Base-by-base conservation (phyloP, 2,113 vertebrate species). In the Labrus mixtus region DNA sequence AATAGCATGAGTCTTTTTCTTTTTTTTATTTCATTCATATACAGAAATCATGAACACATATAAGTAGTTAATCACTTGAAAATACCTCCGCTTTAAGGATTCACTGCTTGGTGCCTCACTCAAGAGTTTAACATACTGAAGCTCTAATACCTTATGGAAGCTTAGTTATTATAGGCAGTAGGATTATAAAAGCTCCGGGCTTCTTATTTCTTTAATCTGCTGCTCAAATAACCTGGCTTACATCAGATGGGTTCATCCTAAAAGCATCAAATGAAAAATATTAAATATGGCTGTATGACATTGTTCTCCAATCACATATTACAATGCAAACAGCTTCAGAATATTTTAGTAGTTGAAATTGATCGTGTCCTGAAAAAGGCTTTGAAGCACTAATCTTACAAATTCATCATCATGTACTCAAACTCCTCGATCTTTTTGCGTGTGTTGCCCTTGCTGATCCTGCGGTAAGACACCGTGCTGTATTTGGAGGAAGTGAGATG, bases 401-500 rank as follows among this genome's bases (percentile, higher is more conserved):
- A 68, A 45, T 90, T 93, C 91, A 96, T 95, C 82, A 98, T 93
- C 96, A 97, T 96, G 74, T 95, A 95, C 75, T 99, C 98, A 41
- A 98, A 99, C 74, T 96, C 95, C 19, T 97, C 95, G 3, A 98
- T 97, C 78, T 95, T 95, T 85, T 98, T 95, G 10, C 95, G 97
- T 41, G 97, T 99, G 91, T 98, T 98, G 71, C 98, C 98, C 90
- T 95, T 96, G 23, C 94, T 93, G 78, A 98, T 99, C 92, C 94
- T 97, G 58, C 97, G 93, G 82, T 98, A 99, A 61, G 97, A 99
- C 89, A 97, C 95, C 0, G 97, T 98, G 78, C 96, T 96, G 87
- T 98, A 99, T 68, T 95, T 94, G 77, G 95, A 94, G 2, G 95
- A 94, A 65, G 88, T 91, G 89, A 95, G 94, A 81, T 94, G 93